These are phyloP conservation scores for Caenorhabditis panamensis DNA, from an alignment of 2,888 invertebrate species.

Conservation along the genomic window DNA sequence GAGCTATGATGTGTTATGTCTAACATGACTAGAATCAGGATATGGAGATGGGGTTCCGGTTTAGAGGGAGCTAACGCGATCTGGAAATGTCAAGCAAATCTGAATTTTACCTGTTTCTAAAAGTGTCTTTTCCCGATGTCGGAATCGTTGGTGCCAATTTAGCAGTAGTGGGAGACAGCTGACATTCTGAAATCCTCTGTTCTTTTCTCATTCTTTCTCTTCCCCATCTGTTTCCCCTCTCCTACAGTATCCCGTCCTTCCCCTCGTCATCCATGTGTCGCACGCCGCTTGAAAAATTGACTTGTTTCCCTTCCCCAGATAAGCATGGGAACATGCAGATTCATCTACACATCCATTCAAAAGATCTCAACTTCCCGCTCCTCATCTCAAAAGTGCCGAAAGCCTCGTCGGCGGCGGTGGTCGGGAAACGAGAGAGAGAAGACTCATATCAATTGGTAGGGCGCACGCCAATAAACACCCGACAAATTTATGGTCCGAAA, in stretches of 20 bases:
- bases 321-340: conserved; percentile 45
- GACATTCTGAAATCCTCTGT: conserved; percentile 36
- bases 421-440: conserved; percentile 5
- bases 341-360: conserved; percentile 12
- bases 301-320: conserved; percentile 24
- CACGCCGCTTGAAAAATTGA: conserved; percentile 44
- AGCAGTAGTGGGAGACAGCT: conserved; percentile 45
- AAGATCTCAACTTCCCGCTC: conserved; percentile 11
- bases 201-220: conserved; percentile 3
- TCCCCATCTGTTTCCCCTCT: neutral
- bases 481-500: conserved; percentile 62
- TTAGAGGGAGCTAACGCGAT: too few species aligned
- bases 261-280: conserved; percentile 50
- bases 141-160: conserved; percentile 25
- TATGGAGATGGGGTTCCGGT: too few species aligned
- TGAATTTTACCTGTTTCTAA: conserved; percentile 35
- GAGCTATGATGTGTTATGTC: neutral
- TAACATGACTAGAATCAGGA: too few species aligned
- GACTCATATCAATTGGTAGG: conserved; percentile 45
- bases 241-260: conserved; percentile 10
- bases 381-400: conserved; percentile 30
- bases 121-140: conserved; percentile 36
- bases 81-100: too few species aligned
- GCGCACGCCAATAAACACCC: conserved; percentile 52
- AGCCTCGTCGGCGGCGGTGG: conserved; percentile 3